A percentile compares a stretch with the other conserved stretches of the same genome.
These are phyloP conservation scores for Crotalus viridis DNA, from an alignment of 2,113 vertebrate genomes.

Conservation along the genomic window DNA sequence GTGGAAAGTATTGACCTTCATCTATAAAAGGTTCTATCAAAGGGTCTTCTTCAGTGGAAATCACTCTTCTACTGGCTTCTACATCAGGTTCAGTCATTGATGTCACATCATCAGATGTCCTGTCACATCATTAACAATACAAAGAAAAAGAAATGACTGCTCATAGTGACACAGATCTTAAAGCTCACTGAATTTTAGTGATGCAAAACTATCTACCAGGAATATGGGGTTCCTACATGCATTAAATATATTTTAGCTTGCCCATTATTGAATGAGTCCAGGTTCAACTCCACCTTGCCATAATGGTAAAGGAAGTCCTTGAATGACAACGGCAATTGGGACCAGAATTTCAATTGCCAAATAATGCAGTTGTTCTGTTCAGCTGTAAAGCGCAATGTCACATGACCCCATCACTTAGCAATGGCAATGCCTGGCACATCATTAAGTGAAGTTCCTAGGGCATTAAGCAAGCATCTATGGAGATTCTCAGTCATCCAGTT, in stretches of 20 bases:
- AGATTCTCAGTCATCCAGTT: too few species aligned
- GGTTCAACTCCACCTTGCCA: background rate
- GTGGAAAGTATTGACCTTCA: background rate
- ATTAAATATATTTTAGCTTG: background rate
- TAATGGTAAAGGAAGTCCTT: background rate
- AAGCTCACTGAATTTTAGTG: background rate
- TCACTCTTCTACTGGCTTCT: background rate
- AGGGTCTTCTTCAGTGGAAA: constrained; percentile 52
- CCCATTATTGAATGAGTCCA: background rate
- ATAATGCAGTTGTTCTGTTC: background rate
- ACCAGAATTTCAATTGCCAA: background rate
- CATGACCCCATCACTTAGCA: background rate
- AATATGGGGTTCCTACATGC: background rate
- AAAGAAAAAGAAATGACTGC: background rate
- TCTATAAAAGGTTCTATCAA: constrained; percentile 40
- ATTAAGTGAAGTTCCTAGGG: background rate
- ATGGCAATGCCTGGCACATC: background rate
- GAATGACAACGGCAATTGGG: background rate
- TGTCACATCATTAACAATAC: constrained; percentile 6
- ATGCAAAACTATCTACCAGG: background rate
- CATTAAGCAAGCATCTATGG: background rate
- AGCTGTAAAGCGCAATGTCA: background rate
- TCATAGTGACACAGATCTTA: background rate
- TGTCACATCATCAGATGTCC: constrained; percentile 31
- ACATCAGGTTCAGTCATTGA: background rate